Conservation (phyloP, 2,113 vertebrate genomes). For the Hipposideros armiger region DNA sequence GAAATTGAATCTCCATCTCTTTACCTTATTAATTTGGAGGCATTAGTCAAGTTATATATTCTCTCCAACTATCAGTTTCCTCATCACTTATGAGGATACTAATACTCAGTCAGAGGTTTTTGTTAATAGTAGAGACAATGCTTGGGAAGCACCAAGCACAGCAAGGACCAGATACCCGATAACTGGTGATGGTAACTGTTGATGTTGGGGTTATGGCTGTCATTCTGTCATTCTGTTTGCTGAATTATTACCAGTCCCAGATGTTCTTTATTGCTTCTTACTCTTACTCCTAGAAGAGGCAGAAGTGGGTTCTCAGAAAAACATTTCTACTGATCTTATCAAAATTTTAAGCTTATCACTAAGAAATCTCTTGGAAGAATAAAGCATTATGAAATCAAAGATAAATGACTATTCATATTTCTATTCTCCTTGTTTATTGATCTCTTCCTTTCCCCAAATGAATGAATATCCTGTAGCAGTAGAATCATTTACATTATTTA, state of each 20-base stretch:
- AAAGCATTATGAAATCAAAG: constrained; percentile 6
- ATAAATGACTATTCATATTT: not conserved
- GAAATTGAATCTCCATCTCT: not conserved
- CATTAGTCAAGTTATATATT: not conserved
- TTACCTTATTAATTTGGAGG: not conserved
- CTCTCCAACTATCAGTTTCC: not conserved
- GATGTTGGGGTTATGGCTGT: not conserved
- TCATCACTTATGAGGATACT: not conserved
- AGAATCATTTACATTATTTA: too few species aligned
- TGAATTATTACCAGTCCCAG: not conserved
- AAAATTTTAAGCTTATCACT: constrained; percentile 16
- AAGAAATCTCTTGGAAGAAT: not conserved
- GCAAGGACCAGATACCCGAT: not conserved
- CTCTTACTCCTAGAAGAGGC: not conserved
- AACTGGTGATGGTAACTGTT: not conserved
- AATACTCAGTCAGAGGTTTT: not conserved
- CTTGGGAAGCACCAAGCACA: not conserved
- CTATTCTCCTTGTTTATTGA: not conserved
- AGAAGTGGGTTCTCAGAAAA: not conserved
- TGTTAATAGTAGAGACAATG: not conserved
- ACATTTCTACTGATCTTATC: not conserved
- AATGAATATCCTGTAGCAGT: too few species aligned
- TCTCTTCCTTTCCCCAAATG: not conserved
- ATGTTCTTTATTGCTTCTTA: not conserved
- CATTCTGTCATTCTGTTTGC: not conserved